Conservation (phyloP, 2,888 invertebrate species). For the Caenorhabditis sp. region DNA sequence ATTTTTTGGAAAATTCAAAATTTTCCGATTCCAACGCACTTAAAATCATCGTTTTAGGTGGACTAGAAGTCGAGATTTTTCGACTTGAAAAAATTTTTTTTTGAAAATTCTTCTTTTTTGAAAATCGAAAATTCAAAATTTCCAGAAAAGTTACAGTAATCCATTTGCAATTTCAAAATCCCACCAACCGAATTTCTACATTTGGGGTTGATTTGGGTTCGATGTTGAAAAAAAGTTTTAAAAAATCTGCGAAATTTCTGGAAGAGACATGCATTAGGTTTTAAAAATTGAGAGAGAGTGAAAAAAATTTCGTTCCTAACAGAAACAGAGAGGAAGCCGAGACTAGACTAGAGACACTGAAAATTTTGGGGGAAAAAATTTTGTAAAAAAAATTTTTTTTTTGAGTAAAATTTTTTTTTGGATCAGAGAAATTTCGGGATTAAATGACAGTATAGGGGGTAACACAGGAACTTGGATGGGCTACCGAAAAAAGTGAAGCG, state of each 20-base stretch:
- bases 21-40: not conserved
- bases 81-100: not conserved
- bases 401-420: not conserved
- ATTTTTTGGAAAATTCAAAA: not conserved
- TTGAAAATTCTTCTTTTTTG: no score
- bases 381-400: conserved; percentile 1
- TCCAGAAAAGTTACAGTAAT: no score
- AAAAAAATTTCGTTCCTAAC: conserved; percentile 40
- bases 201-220: conserved; percentile 25
- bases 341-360: conserved; percentile 48
- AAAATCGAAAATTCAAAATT: no score
- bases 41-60: not conserved
- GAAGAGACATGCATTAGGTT: conserved; percentile 16
- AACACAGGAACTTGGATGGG: conserved; percentile 43
- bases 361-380: conserved; percentile 9
- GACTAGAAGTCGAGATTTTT: not conserved
- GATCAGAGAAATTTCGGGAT: conserved; percentile 21
- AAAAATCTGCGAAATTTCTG: not conserved
- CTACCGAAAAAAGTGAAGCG: conserved; percentile 31
- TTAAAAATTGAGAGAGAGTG: not conserved
- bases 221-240: not conserved
- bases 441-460: not conserved
- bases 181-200: not conserved
- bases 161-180: no score
- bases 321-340: conserved; percentile 4